Base-by-base conservation (phyloP, 2,888 invertebrate genomes). In the Cepaea hortensis region DNA sequence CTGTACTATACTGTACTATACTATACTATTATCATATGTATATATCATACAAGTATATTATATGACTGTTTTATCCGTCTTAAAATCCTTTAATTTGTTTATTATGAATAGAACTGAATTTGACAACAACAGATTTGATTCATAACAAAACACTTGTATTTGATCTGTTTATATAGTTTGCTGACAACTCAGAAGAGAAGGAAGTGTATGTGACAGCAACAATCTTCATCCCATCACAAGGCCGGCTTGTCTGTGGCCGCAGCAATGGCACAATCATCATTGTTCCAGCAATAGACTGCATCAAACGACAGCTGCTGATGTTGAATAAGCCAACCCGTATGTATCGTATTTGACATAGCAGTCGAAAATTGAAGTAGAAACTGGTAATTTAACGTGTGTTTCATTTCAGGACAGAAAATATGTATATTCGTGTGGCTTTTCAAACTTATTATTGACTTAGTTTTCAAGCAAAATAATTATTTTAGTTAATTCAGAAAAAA, bases 181-280 rank as follows among this genome's bases (percentile, higher is more conserved):
- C 0, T 65, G 89, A 88, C 18, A 88, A 91, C 91, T 86, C 88
- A 85, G 90, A 89, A 75, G 89, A 90, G 18, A 88, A 75, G 72
- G 81, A 85, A 48, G 62, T 85, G 35, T 88, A 91, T 86, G 95
- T 99, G 83, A 98, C 98, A 0, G 97, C 98, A 0, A 98, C 98
- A 87, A 98, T 99, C 91, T 99, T 98, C 95, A 95, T 99, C 84
- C 97, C 98, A 0, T 96, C 97, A 83, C 98, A 98, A 92, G 98
- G 98, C 91, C 96, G 98, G 11, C 95, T 99, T 87, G 98, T 99
- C 18, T 97, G 98, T 89, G 99, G 99, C 0, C 96, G 98, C 15
- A 98, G 98, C 93, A 98, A 99, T 93, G 99, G 99, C 3, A 97
- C 97, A 85, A 99, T 99, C 89, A 97, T 99, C 48, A 98, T 99